Percentiles rank a stretch among this genome's conserved stretches.
phyloP scores from a whole-genome alignment of 1,140 invertebrate genomes.

The Bombus huntii region DNA sequence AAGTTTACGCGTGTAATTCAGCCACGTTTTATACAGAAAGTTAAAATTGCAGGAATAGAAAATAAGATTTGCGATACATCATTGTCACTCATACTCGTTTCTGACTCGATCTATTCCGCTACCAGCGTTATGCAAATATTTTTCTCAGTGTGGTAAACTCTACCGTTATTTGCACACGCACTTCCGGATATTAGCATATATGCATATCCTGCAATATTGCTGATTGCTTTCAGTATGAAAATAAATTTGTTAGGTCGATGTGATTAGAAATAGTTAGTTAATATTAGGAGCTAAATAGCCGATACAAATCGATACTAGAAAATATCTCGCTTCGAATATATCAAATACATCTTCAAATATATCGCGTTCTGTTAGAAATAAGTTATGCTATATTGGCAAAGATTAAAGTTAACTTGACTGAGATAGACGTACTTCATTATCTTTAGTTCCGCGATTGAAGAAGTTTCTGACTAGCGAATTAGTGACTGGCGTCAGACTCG shows the following conservation, averaged over 20 bases:
- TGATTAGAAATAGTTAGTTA: not conserved
- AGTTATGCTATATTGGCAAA: not conserved
- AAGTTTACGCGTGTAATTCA: conserved; percentile 7
- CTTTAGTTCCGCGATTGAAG: too few species aligned
- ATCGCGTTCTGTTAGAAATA: not conserved
- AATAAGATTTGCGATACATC: not conserved
- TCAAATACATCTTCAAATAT: too few species aligned
- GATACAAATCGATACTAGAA: not conserved
- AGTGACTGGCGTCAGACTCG: too few species aligned
- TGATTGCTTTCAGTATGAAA: not conserved
- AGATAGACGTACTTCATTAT: not conserved
- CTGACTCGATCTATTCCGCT: not conserved
- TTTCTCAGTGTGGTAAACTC: not conserved
- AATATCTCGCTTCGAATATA: too few species aligned
- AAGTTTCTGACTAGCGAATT: too few species aligned
- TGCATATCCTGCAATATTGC: not conserved
- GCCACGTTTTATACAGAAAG: not conserved
- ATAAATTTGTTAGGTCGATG: not conserved
- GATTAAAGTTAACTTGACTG: not conserved
- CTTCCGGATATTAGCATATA: not conserved
- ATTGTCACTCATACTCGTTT: not conserved
- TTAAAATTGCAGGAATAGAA: not conserved
- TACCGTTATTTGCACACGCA: not conserved
- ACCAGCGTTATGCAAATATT: not conserved
- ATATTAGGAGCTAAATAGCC: not conserved